Evolutionary conservation across 2,797 vertebrate genomes (phyloP).

Genomic region (Sarcoramphus papa): DNA sequence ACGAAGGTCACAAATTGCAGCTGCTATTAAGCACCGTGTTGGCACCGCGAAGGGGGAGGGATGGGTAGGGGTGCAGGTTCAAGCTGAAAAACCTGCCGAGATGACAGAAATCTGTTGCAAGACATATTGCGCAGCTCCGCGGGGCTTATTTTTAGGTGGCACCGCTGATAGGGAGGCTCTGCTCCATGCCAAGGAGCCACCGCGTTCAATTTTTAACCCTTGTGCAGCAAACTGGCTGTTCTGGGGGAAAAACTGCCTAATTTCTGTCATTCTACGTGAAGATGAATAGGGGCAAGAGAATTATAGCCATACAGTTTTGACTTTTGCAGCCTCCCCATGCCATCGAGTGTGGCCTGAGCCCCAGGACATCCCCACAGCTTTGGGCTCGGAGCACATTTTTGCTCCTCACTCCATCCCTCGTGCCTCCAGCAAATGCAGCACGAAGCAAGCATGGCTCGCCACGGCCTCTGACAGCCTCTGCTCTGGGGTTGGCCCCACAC

Average conservation of each 20-base stretch:
- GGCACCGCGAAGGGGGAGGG: neutral
- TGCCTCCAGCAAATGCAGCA: fast-evolving
- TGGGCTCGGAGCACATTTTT: neutral
- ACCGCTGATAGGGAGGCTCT: neutral
- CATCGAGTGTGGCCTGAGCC: fast-evolving
- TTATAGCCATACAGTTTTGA: neutral
- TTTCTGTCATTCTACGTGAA: neutral
- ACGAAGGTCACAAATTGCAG: constrained; percentile 46
- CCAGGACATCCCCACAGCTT: neutral
- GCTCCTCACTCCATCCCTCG: fast-evolving
- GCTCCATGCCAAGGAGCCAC: neutral
- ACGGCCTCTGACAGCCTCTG: neutral
- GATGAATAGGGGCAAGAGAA: neutral
- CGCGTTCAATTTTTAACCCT: neutral
- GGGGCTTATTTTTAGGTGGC: neutral
- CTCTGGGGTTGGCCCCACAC: neutral
- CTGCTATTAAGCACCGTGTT: neutral
- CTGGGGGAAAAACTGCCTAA: fast-evolving
- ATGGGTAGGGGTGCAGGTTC: neutral
- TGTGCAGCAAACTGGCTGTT: neutral
- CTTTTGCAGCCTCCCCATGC: neutral
- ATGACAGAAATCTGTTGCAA: neutral
- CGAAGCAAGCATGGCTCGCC: fast-evolving
- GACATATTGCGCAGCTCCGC: fast-evolving
- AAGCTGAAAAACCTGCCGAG: neutral